Conservation (phyloP, 2,113 vertebrate genomes). For the Marmota flaviventris region DNA sequence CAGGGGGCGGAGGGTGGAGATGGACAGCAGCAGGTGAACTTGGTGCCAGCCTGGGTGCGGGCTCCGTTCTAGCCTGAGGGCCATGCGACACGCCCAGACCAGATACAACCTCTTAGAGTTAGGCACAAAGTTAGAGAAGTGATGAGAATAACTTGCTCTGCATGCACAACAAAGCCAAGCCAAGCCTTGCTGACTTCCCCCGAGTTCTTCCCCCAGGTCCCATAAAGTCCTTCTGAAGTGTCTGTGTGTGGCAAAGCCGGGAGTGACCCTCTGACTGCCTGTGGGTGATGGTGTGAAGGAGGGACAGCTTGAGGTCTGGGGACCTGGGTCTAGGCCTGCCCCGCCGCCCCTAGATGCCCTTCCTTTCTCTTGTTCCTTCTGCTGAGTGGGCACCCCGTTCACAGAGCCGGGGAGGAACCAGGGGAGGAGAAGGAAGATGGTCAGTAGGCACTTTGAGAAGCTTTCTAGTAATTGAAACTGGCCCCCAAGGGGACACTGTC, state of each 20-base stretch:
- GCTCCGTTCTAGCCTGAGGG: neutral
- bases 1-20: neutral
- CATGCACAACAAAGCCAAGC: neutral
- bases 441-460: neutral
- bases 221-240: neutral
- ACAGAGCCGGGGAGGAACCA: neutral
- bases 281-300: neutral
- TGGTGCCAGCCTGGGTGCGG: neutral
- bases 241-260: neutral
- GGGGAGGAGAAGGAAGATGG: neutral
- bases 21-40: neutral
- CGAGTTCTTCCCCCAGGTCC: neutral
- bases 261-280: neutral
- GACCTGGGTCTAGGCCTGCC: too few relatives aligned
- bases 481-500: neutral
- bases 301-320: too few relatives aligned
- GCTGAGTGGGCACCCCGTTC: neutral
- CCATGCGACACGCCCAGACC: neutral
- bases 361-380: neutral
- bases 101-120: neutral
- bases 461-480: neutral
- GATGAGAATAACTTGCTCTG: neutral
- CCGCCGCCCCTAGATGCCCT: neutral
- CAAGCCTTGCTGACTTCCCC: neutral
- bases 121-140: neutral